Evolutionary conservation across 2,888 invertebrate genomes (phyloP), one percentile per base, ranked within the genome.

Genomic region (Furcula furcula): DNA sequence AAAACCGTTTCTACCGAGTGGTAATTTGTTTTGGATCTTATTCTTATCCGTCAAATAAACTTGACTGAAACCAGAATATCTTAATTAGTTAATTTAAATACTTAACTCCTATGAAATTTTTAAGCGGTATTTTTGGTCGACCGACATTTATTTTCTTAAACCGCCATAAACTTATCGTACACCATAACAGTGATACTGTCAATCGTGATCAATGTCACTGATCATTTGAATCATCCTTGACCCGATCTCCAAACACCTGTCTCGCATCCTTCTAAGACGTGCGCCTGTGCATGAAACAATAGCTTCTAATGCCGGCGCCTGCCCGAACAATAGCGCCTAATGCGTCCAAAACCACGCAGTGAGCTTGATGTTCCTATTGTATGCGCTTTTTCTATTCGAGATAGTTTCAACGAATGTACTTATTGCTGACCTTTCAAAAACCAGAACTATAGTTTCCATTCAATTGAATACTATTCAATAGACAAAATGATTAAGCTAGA

Each of bases 291-390:
- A 44, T 53, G 48, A 72, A 65, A 75, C 76, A 76, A 76, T 74
- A 35, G 65, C 31, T 45, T 49, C 66, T 75, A 74, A 74, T 73
- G 62, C 57, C 41, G 55, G 42, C 46, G 42, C 44, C 48, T 34
- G 36, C 38, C 36, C 37, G 44, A 67, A 75, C 74, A 74, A 74
- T 74, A 56, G 61, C 33, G 38, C 37, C 57, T 70, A 72, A 72
- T 70, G 55, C 61, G 60, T 46, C 51, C 50, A 53, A 50, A 62
- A 44, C 51, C 52, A 41, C n/a, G n/a, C n/a, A n/a, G n/a, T 44
- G 51, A 47, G 40, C 46, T 34, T 36, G 44, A 55, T 55, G 46
- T 40, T 40, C 27, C 48, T 31, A 53, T 53, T 55, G 48, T 54
- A 35, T 37, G 12, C 26, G 12, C 40, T 40, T 43, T 47, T 48